These are phyloP conservation scores for Crossaster papposus DNA, from an alignment of 53 echinoderm and acorn worm genomes.

Conservation along the genomic window DNA sequence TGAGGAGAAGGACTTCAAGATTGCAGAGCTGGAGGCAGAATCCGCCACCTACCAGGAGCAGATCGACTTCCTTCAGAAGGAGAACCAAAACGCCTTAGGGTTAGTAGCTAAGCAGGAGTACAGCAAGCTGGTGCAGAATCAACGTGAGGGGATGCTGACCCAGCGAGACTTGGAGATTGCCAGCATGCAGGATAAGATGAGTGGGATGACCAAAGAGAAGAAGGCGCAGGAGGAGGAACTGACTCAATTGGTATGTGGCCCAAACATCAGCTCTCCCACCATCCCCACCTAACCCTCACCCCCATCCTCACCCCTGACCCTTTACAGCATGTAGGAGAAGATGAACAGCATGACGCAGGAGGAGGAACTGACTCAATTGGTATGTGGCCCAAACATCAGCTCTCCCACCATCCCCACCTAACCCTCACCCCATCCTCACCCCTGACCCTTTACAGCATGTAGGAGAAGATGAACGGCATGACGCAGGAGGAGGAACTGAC, in stretches of 20 bases:
- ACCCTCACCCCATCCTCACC: too few relatives aligned
- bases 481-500: conserved; percentile 64
- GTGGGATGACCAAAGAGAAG: conserved; percentile 60
- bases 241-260: conserved; percentile 65
- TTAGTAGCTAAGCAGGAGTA: conserved; percentile 75
- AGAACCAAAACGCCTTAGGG: conserved; percentile 74
- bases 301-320: background rate
- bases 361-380: conserved; percentile 66
- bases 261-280: background rate
- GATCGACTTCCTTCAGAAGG: conserved; percentile 80
- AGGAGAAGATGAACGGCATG: conserved; percentile 72
- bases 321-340: conserved; percentile 66
- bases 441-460: conserved; percentile 29
- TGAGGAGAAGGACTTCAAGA: conserved; percentile 99
- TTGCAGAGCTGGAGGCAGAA: conserved; percentile 94
- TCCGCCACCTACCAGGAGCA: conserved; percentile 86
- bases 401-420: too few relatives aligned
- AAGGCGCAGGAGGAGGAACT: conserved; percentile 65
- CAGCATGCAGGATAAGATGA: conserved; percentile 74
- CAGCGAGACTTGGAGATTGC: conserved; percentile 60
- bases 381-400: conserved; percentile 17
- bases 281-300: background rate
- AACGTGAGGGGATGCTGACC: conserved; percentile 72
- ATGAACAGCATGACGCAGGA: conserved; percentile 68
- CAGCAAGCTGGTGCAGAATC: conserved; percentile 70